These are phyloP conservation scores for Eremophila alpestris DNA, from an alignment of 2,797 vertebrate species.

Conservation along the genomic window DNA sequence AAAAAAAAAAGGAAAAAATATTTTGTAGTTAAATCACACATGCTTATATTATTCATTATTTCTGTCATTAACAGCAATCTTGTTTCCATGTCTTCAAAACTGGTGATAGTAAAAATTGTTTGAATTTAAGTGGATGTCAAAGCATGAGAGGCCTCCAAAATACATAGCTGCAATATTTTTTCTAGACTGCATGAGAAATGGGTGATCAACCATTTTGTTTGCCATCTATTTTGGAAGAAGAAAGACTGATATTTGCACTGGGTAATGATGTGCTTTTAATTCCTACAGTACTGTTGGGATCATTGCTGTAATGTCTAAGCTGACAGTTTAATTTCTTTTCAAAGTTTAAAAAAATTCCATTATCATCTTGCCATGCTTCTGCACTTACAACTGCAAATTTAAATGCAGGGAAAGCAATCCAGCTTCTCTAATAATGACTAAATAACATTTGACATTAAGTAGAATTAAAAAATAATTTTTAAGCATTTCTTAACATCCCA, in stretches of 20 bases:
- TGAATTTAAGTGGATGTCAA: neutral
- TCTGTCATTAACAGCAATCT: neutral
- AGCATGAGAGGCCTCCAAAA: neutral
- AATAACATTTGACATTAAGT: neutral
- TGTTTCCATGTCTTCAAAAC: neutral
- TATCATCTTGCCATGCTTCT: conserved; percentile 7
- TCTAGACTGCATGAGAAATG: neutral
- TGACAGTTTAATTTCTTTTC: conserved; percentile 26
- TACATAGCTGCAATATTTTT: neutral
- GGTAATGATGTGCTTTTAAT: conserved; percentile 12
- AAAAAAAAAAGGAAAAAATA: neutral
- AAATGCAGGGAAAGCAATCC: conserved; percentile 10
- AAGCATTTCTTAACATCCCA: neutral
- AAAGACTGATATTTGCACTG: neutral
- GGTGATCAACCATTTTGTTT: neutral
- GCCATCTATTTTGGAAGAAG: neutral
- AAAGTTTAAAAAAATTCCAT: conserved; percentile 21
- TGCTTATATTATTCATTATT: neutral
- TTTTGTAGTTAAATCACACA: neutral
- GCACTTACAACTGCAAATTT: neutral
- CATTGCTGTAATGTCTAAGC: neutral
- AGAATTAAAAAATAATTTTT: neutral
- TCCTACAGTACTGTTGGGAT: neutral
- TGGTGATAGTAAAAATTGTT: neutral
- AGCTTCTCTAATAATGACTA: neutral